Base-by-base conservation (phyloP, 2,888 invertebrate genomes). In the Andrena dorsata region DNA sequence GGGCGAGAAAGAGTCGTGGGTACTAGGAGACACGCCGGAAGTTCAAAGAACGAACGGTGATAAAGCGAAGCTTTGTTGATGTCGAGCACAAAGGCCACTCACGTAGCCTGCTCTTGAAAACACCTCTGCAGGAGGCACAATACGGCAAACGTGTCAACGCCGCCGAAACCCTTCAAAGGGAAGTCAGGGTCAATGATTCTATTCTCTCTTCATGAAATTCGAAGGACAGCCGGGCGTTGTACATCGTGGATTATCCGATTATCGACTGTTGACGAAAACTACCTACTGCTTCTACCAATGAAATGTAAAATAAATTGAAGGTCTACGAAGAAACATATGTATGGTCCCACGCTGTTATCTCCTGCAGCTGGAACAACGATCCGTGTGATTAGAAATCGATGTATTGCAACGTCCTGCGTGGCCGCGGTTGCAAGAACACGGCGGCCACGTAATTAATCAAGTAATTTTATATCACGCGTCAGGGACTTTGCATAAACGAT, bases 11-110 rank as follows among this genome's bases (percentile, higher is more conserved):
- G 32, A 16, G 69, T 65, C 75, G 80, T 64, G 76, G 65, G 49
- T 63, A 51, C 47, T 20, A 56, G 76, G 70, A 73, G 75, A 64
- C 74, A n/a, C 56, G 58, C 72, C 82, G 84, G 75, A 83, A 84
- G 86, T 84, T 83, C 84, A 78, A 84, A 83, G 87, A 80, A 73
- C 80, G 65, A 74, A 65, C 56, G 23, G 61, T 76, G 78, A 80
- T 77, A 78, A 76, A 84, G 75, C 79, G 58, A 26, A 60, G 65
- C 71, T 76, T 77, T 75, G 83, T 82, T 30, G 71, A 70, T 69
- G 63, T 13, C 32, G 26, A 28, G n/a, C 47, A 73, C 75, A 79
- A 84, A 82, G 66, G 79, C 60, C 76, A 79, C 82, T 75, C 78
- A 4, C 56, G 69, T 70, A 51, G 32, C 51, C 20, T 58, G 28